Percentiles rank a stretch among this genome's conserved stretches.
Conservation (phyloP, 2,113 vertebrate genomes). For the Gnathonemus echidnorhynchus region DNA sequence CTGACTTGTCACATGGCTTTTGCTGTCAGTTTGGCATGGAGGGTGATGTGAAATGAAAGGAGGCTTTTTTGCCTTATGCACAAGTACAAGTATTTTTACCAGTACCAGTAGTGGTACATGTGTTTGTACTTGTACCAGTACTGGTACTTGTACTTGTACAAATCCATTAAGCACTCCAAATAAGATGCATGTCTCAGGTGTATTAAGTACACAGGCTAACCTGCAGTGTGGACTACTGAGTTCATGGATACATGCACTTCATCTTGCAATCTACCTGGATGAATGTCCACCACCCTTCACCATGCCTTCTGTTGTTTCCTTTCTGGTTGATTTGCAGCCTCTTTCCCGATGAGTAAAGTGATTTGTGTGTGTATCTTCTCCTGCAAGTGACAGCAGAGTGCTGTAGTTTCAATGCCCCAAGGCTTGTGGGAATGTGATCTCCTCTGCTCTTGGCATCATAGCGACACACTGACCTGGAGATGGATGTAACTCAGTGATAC, state of each 20-base stretch:
- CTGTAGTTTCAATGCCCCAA: not conserved
- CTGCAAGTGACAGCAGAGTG: not conserved
- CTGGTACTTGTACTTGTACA: not conserved
- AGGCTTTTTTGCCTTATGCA: not conserved
- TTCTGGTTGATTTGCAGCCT: not conserved
- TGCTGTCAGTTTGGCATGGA: not conserved
- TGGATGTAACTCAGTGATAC: not conserved
- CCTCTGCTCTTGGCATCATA: not conserved
- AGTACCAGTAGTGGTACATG: too few species aligned
- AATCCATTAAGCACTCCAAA: not conserved
- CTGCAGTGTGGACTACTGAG: not conserved
- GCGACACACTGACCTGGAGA: not conserved
- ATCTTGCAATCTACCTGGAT: not conserved
- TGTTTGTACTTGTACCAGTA: not conserved
- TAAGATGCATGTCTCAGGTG: not conserved
- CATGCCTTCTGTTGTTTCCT: not conserved
- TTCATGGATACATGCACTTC: not conserved
- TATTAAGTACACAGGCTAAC: not conserved
- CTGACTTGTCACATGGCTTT: not conserved
- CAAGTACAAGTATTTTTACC: not conserved
- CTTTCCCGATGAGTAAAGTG: not conserved
- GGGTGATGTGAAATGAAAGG: not conserved
- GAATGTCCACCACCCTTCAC: not conserved
- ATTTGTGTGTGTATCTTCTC: not conserved
- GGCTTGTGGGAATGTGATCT: not conserved